Conservation (phyloP, 2,888 invertebrate genomes). For the Melolontha melolontha region DNA sequence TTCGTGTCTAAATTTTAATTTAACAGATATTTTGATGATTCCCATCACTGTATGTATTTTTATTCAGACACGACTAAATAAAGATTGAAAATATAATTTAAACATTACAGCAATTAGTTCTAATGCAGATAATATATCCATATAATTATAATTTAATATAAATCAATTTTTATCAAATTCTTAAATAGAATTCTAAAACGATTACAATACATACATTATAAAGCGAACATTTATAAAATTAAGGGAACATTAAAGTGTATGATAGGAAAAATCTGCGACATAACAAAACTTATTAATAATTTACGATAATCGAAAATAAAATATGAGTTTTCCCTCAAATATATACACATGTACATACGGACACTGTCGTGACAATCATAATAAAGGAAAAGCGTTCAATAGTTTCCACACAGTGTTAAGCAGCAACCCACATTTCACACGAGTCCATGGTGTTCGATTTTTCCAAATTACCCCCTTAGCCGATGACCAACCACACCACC, state of each 20-base stretch:
- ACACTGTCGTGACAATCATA: constrained; percentile 44
- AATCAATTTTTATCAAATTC: too few species aligned
- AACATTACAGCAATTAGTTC: too few species aligned
- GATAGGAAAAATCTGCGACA: constrained; percentile 38
- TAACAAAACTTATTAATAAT: constrained; percentile 44
- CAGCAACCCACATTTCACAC: constrained; percentile 46
- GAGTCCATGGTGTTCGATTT: constrained; percentile 28
- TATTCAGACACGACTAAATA: too few species aligned
- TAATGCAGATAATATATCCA: too few species aligned
- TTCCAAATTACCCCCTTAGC: constrained; percentile 27
- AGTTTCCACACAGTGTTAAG: constrained; percentile 44
- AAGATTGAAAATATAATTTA: too few species aligned
- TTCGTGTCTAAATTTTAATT: too few species aligned
- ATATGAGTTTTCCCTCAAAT: constrained; percentile 44
- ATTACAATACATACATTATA: too few species aligned
- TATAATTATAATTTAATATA: too few species aligned
- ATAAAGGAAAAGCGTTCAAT: constrained; percentile 45
- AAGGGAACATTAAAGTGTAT: neutral
- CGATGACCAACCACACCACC: constrained; percentile 12
- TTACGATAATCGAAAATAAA: constrained; percentile 48
- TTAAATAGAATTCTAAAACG: too few species aligned
- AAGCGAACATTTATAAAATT: neutral
- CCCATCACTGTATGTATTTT: too few species aligned
- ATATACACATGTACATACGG: neutral
- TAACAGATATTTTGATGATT: too few species aligned